phyloP scores from a whole-genome alignment of 2,888 invertebrate species.

The Hanleya hanleyi region DNA sequence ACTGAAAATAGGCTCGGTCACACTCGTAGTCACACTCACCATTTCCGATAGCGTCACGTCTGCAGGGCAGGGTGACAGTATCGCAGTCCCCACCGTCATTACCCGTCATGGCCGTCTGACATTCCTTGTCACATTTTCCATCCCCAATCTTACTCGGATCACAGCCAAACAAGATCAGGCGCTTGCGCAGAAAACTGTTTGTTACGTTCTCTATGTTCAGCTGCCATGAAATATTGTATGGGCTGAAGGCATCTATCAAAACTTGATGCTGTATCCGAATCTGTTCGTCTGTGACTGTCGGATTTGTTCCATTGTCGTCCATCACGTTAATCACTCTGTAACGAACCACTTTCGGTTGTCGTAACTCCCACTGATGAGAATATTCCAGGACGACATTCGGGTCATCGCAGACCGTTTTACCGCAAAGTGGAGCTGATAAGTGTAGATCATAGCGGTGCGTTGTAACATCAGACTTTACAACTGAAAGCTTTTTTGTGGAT shows the following conservation, averaged over 20 bases:
- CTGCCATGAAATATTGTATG: constrained; percentile 63
- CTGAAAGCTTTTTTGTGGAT: constrained; percentile 21
- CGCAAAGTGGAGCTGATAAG: constrained; percentile 60
- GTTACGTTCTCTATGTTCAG: constrained; percentile 38
- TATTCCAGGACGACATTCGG: constrained; percentile 60
- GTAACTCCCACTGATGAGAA: constrained; percentile 38
- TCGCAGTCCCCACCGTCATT: constrained; percentile 71
- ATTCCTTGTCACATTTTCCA: constrained; percentile 59
- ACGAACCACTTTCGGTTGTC: constrained; percentile 48
- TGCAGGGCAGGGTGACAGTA: constrained; percentile 41
- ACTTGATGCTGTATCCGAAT: constrained; percentile 54
- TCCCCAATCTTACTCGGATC: constrained; percentile 60
- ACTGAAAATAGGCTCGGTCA: constrained; percentile 57
- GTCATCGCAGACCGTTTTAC: constrained; percentile 66
- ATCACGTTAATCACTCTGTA: constrained; percentile 62
- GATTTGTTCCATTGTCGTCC: constrained; percentile 58
- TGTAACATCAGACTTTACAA: constrained; percentile 41
- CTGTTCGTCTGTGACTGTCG: constrained; percentile 53
- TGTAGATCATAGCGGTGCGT: constrained; percentile 37
- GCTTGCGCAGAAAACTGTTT: constrained; percentile 50
- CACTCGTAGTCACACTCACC: constrained; percentile 63
- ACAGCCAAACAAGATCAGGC: constrained; percentile 60
- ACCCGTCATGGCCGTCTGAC: constrained; percentile 59
- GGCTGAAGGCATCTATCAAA: constrained; percentile 54
- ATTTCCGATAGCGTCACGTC: constrained; percentile 47